Conservation (phyloP, 2,113 vertebrate genomes). For the Gambusia affinis region DNA sequence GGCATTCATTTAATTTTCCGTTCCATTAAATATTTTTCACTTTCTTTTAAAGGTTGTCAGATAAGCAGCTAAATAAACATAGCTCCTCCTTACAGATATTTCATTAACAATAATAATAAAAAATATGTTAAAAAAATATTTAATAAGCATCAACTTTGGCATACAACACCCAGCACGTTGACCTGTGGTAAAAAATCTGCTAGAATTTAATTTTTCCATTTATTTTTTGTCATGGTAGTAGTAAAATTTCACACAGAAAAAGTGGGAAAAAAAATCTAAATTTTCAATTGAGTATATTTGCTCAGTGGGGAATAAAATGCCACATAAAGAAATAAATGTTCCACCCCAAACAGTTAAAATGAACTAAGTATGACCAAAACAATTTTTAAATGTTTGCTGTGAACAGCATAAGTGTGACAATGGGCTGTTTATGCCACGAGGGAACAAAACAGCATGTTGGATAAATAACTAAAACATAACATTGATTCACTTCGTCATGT, state of each 20-base stretch:
- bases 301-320: not conserved
- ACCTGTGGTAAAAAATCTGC: not conserved
- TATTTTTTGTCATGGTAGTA: too few species aligned
- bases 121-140: not conserved
- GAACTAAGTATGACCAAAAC: too few species aligned
- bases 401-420: not conserved
- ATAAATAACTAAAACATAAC: not conserved
- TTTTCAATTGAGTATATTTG: not conserved
- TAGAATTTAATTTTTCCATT: not conserved
- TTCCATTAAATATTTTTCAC: not conserved
- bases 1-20: not conserved
- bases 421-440: not conserved
- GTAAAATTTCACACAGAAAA: too few species aligned
- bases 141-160: too few species aligned
- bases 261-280: not conserved
- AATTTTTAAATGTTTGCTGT: not conserved
- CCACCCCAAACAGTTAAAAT: too few species aligned
- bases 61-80: too few species aligned
- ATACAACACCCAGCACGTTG: too few species aligned
- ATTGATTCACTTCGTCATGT: too few species aligned
- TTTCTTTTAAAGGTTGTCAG: not conserved
- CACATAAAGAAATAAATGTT: not conserved
- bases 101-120: not conserved
- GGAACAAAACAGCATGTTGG: not conserved
- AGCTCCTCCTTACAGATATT: not conserved